Evolutionary conservation across 2,113 vertebrate species (phyloP), one percentile per base, ranked within the genome.

Genomic region (Brienomyrus longianalis): DNA sequence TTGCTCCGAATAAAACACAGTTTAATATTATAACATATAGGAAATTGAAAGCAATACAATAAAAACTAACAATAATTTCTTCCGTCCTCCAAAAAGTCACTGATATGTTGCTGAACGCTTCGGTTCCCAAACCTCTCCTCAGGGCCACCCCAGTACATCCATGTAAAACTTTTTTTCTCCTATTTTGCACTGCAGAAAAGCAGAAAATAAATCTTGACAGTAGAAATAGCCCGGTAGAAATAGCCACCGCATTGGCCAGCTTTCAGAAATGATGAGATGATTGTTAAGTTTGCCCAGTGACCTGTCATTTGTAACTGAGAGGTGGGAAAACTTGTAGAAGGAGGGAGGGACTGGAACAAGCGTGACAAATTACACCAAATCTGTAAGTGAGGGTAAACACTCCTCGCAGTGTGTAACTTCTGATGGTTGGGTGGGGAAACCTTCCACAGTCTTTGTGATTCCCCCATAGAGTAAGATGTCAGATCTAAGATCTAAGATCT

Each of bases 191-290:
- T 77, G 70, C 15, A 39, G 13, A 77, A 8, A 39, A 77, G 74
- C 35, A 77, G 17, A 35, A 77, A 35, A 31, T 43, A 19, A 19
- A 77, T 77, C 11, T 35, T 35, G 74, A 77, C 35, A 77, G 15
- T 19, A 35, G 2, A n/a, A n/a, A n/a, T n/a, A n/a, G n/a, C 17
- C 74, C 0, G 3, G 74, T 43, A 35, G 74, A 80, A 39, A 80
- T 6, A 7, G 74, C 17, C 3, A 0, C 35, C 15, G 0, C 17
- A 19, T 19, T 80, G 74, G 74, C 15, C 31, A 43, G 35, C 13
- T 80, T 39, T 80, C 74, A 80, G 74, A 80, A 62, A 80, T 80
- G 35, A 43, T 77, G 74, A 77, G 74, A 77, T 39, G 74, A 77
- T 35, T 39, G 70, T 35, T 7, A 43, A 80, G 74, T 80, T 19